phyloP scores from a whole-genome alignment of 2,113 vertebrate genomes.

The Equus quagga region DNA sequence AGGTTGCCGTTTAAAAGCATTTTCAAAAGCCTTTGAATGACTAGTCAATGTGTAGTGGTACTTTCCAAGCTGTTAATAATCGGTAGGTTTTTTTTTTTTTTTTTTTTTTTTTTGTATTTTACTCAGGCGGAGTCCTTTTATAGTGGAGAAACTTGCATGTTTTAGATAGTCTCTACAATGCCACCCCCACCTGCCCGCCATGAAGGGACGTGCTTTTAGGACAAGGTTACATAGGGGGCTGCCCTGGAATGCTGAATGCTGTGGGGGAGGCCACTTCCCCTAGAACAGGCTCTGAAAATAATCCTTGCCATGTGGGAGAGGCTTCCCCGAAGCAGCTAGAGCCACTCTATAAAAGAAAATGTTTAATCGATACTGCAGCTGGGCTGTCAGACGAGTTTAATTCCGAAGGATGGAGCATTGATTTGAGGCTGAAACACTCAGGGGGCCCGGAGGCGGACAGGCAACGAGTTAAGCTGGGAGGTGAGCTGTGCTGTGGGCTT shows the following conservation, averaged over 20 bases:
- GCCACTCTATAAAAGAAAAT: constrained; percentile 37
- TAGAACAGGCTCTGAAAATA: background rate
- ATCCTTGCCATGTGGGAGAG: background rate
- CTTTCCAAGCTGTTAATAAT: background rate
- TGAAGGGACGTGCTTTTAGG: background rate
- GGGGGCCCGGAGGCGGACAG: rapidly evolving
- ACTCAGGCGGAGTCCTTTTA: background rate
- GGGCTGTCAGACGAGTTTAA: constrained; percentile 45
- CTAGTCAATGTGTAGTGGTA: background rate
- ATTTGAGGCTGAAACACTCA: background rate
- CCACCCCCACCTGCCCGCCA: rapidly evolving
- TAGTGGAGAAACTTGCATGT: background rate
- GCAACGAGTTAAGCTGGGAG: background rate
- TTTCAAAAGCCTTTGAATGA: background rate
- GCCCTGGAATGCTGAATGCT: background rate
- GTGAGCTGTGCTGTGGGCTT: background rate
- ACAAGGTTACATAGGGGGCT: background rate
- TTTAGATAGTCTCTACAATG: background rate
- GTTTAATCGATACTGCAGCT: constrained; percentile 11
- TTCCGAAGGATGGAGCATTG: constrained; percentile 27
- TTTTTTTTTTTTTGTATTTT: background rate
- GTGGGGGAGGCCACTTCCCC: background rate
- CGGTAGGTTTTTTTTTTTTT: background rate
- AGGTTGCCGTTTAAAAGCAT: constrained; percentile 11
- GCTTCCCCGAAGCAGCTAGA: constrained; percentile 58